Evolutionary conservation across 2,888 invertebrate genomes (phyloP).

Genomic region (Protonemura montana): DNA sequence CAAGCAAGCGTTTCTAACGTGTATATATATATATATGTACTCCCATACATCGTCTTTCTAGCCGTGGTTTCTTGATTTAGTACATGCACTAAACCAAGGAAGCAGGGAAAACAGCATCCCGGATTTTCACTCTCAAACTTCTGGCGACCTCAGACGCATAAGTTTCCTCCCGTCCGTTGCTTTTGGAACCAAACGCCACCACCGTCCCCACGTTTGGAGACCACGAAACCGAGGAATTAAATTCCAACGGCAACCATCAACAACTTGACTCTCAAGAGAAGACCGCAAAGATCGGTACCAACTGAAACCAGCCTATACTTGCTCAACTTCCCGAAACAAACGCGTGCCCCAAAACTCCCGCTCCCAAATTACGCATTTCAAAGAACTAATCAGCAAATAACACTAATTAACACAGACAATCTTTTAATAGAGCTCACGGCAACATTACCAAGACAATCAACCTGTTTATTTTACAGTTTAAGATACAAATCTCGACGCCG

Average conservation of each 20-base stretch:
- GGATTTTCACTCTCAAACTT: too few species aligned
- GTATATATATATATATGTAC: too few species aligned
- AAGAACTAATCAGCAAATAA: neutral
- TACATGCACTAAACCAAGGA: too few species aligned
- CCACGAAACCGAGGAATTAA: too few species aligned
- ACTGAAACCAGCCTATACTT: neutral
- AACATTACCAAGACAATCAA: neutral
- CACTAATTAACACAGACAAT: neutral
- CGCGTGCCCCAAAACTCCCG: neutral
- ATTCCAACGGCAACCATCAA: neutral
- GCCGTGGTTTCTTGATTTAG: too few species aligned
- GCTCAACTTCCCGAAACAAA: neutral
- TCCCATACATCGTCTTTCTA: too few species aligned
- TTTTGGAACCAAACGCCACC: too few species aligned
- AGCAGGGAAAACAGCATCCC: too few species aligned
- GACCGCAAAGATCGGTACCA: neutral
- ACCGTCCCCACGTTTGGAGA: too few species aligned
- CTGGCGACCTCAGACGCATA: too few species aligned
- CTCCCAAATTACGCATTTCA: neutral
- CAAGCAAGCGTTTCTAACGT: too few species aligned
- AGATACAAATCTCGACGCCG: neutral
- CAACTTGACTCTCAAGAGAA: neutral
- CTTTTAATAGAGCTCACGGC: neutral
- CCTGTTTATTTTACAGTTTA: neutral
- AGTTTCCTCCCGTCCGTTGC: too few species aligned